A percentile compares a stretch with the other conserved stretches of the same genome.
These are phyloP conservation scores for Gallinago media DNA, from an alignment of 2,113 vertebrate genomes.

Conservation along the genomic window DNA sequence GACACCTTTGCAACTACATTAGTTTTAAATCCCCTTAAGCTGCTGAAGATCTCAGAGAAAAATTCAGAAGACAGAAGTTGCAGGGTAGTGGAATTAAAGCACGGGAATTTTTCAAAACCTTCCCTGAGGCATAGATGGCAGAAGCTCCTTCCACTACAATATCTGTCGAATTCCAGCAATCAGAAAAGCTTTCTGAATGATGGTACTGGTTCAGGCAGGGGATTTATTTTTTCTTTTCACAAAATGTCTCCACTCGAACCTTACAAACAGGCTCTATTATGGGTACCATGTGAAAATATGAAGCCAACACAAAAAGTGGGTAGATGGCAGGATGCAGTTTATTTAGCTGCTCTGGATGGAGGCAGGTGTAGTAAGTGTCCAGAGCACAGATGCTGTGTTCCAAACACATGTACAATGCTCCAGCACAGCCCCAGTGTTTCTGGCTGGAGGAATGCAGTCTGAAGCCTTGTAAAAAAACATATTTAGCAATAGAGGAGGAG, in stretches of 20 bases:
- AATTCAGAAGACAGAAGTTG: background rate
- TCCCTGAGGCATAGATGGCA: background rate
- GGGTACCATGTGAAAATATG: background rate
- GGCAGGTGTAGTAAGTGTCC: no score
- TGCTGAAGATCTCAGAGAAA: no score
- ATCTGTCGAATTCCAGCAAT: background rate
- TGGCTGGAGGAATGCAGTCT: background rate
- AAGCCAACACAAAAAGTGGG: background rate
- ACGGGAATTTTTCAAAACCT: background rate
- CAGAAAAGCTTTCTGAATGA: background rate
- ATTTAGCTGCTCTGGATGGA: background rate
- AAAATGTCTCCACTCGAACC: background rate
- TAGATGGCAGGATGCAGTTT: background rate
- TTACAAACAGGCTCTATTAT: background rate
- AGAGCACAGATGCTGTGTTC: background rate
- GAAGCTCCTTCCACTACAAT: background rate
- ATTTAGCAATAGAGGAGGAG: background rate
- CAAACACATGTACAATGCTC: background rate
- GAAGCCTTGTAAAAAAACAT: background rate
- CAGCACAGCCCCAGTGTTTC: background rate
- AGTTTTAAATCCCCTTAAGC: no score
- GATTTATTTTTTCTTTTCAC: background rate
- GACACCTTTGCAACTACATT: no score
- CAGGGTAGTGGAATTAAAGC: background rate
- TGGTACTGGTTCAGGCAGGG: background rate